phyloP scores from a whole-genome alignment of 2,888 invertebrate genomes.

The Apamea monoglypha region DNA sequence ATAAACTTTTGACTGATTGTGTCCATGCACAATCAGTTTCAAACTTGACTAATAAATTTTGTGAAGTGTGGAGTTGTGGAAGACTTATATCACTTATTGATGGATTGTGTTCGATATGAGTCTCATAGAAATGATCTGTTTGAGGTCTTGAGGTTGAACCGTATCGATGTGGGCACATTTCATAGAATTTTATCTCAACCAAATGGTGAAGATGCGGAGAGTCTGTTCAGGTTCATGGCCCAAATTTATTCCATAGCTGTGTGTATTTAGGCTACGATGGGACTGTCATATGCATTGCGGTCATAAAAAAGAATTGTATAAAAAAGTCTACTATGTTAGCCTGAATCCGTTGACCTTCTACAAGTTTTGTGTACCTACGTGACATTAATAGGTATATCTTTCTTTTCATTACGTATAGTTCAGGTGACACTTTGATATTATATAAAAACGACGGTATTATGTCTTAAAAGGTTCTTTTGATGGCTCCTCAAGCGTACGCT shows the following conservation, averaged over 20 bases:
- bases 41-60: too few species aligned
- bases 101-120: not conserved
- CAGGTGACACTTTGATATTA: constrained; percentile 46
- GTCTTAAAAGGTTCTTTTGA: constrained; percentile 53
- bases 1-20: too few species aligned
- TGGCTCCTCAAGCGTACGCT: constrained; percentile 46
- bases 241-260: not conserved
- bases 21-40: too few species aligned
- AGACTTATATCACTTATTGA: not conserved
- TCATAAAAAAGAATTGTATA: not conserved
- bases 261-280: not conserved
- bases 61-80: not conserved
- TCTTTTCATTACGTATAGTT: constrained; percentile 36
- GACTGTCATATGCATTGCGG: not conserved
- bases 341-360: not conserved
- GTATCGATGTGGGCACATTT: not conserved
- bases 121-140: not conserved
- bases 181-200: not conserved
- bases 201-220: not conserved
- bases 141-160: not conserved
- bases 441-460: constrained; percentile 40
- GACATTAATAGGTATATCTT: not conserved
- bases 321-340: not conserved
- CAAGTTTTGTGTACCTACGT: not conserved
- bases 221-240: not conserved